These are phyloP conservation scores for Tortrix viridana DNA, from an alignment of 2,888 invertebrate genomes.

Conservation along the genomic window DNA sequence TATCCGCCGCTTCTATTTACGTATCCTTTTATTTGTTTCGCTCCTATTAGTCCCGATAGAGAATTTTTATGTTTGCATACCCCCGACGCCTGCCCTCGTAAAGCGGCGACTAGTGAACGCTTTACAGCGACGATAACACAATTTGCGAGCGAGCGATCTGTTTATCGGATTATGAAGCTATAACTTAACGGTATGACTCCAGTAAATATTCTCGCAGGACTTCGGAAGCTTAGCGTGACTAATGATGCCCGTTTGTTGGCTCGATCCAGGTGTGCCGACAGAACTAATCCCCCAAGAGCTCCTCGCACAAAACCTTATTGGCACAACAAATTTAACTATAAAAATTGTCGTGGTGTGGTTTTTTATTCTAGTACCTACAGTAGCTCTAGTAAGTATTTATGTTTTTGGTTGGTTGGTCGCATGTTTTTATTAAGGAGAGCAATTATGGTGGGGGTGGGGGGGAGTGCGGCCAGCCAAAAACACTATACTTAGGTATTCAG, in stretches of 20 bases:
- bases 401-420: too few relatives aligned
- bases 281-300: slow-evolving; percentile 56
- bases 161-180: slow-evolving; percentile 80
- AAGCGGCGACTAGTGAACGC: slow-evolving; percentile 79
- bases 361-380: too few relatives aligned
- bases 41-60: slow-evolving; percentile 84
- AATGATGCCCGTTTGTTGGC: slow-evolving; percentile 69
- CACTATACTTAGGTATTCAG: too few relatives aligned
- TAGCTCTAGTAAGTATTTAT: too few relatives aligned
- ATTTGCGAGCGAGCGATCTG: slow-evolving; percentile 73
- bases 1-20: slow-evolving; percentile 82
- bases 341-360: too few relatives aligned
- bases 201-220: slow-evolving; percentile 76
- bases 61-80: slow-evolving; percentile 83
- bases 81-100: slow-evolving; percentile 78
- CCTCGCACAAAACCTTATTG: slow-evolving; percentile 1
- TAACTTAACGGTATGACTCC: slow-evolving; percentile 67
- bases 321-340: not conserved
- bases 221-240: slow-evolving; percentile 67
- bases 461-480: too few relatives aligned
- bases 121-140: slow-evolving; percentile 79
- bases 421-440: too few relatives aligned
- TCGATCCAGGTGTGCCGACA: slow-evolving; percentile 72
- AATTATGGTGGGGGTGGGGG: too few relatives aligned
- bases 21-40: slow-evolving; percentile 84